phyloP scores from a whole-genome alignment of 2,888 invertebrate species.

The Metellina segmentata region DNA sequence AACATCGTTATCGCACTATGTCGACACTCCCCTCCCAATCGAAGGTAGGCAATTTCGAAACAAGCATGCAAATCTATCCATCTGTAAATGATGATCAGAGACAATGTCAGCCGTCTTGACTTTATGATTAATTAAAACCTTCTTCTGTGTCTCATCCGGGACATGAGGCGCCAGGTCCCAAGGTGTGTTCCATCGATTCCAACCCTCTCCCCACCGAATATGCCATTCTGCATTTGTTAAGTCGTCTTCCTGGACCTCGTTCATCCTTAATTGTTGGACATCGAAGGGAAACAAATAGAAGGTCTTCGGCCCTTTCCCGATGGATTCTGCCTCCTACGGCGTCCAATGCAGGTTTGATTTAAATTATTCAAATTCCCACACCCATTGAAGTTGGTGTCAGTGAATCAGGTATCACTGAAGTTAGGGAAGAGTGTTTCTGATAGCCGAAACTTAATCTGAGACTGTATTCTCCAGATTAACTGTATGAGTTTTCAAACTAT shows the following conservation, averaged over 20 bases:
- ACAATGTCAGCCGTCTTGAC: conserved; percentile 71
- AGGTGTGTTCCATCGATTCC: conserved; percentile 57
- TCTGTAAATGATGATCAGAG: conserved; percentile 70
- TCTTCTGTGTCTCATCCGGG: conserved; percentile 65
- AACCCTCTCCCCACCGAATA: conserved; percentile 11
- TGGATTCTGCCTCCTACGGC: not conserved
- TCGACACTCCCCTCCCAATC: conserved; percentile 30
- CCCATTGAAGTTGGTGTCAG: not conserved
- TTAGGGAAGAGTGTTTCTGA: too few relatives aligned
- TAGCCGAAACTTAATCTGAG: too few relatives aligned
- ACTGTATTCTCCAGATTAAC: too few relatives aligned
- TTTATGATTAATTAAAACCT: conserved; percentile 72
- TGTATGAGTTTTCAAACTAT: too few relatives aligned
- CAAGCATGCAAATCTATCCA: conserved; percentile 63
- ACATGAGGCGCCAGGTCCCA: conserved; percentile 30
- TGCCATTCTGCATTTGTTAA: conserved; percentile 56
- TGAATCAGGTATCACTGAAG: too few relatives aligned
- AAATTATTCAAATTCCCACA: not conserved
- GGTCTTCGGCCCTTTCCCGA: conserved; percentile 6
- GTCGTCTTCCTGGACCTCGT: conserved; percentile 8
- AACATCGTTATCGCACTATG: not conserved
- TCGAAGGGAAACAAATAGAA: conserved; percentile 4
- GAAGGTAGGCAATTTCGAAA: conserved; percentile 51
- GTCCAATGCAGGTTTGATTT: too few relatives aligned
- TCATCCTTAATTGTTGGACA: conserved; percentile 20